Conservation (phyloP, 2,797 vertebrate species). For the Danio albolineatus region DNA sequence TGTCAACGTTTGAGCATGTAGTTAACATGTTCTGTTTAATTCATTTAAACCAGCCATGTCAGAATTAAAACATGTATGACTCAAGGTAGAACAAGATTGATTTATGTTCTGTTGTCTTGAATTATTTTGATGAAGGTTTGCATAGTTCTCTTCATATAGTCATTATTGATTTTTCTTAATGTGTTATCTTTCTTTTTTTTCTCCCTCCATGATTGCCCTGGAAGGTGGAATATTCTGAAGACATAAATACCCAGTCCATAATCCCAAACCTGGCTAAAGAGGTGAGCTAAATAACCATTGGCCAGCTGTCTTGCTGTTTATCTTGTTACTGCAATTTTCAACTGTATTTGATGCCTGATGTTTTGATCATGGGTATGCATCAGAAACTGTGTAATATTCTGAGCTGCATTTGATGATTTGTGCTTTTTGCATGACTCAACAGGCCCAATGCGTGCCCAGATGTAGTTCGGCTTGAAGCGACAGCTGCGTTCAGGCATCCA, state of each 20-base stretch:
- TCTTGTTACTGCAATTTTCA: constrained; percentile 32
- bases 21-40: neutral
- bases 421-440: constrained; percentile 41
- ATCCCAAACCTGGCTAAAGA: constrained; percentile 73
- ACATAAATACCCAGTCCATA: constrained; percentile 66
- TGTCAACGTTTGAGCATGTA: neutral
- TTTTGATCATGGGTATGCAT: neutral
- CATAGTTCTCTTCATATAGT: constrained; percentile 61
- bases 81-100: too few species aligned
- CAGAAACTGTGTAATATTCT: neutral
- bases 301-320: neutral
- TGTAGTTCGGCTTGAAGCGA: constrained; percentile 29
- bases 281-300: constrained; percentile 73
- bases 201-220: constrained; percentile 60
- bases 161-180: constrained; percentile 72
- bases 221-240: constrained; percentile 80
- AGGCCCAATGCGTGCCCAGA: constrained; percentile 37
- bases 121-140: neutral
- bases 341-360: constrained; percentile 30
- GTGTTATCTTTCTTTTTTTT: constrained; percentile 41
- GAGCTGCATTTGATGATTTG: constrained; percentile 30
- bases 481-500: constrained; percentile 52
- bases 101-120: neutral
- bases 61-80: neutral
- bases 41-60: neutral